Conservation (phyloP, 2,888 invertebrate species). For the Meiosimyza decipiens region DNA sequence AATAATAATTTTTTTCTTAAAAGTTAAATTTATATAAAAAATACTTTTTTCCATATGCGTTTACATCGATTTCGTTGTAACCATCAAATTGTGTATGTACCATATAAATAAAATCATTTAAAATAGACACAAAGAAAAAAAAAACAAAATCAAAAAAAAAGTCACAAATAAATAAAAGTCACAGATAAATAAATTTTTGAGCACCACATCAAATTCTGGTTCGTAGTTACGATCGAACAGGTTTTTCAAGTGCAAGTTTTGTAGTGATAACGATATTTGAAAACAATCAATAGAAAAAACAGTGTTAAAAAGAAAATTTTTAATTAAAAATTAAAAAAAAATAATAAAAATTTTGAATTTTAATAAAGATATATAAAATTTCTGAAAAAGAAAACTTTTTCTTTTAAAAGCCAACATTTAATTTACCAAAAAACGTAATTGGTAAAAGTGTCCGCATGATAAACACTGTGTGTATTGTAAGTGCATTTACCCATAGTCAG, state of each 20-base stretch:
- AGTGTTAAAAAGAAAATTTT: constrained; percentile 1
- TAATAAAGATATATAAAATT: neutral
- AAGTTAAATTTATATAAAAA: too few relatives aligned
- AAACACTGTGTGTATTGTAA: too few relatives aligned
- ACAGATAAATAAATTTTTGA: neutral
- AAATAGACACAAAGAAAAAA: constrained; percentile 2
- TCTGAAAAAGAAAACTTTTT: neutral
- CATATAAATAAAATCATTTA: constrained; percentile 21
- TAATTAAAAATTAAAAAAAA: neutral
- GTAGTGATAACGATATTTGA: constrained; percentile 11
- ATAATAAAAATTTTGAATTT: neutral
- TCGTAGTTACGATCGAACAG: neutral
- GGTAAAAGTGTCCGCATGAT: too few relatives aligned
- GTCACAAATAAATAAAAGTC: neutral
- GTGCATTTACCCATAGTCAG: too few relatives aligned
- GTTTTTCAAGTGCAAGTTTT: constrained; percentile 5
- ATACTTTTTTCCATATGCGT: too few relatives aligned
- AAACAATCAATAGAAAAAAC: neutral
- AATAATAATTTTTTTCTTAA: too few relatives aligned
- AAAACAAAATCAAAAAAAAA: neutral
- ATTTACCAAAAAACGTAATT: neutral
- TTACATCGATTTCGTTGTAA: neutral
- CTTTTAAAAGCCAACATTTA: neutral
- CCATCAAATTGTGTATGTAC: constrained; percentile 10
- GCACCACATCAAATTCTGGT: neutral